Evolutionary conservation across 92 coral and sea anemone genomes (phyloP).

Genomic region (Phenganax marumi): DNA sequence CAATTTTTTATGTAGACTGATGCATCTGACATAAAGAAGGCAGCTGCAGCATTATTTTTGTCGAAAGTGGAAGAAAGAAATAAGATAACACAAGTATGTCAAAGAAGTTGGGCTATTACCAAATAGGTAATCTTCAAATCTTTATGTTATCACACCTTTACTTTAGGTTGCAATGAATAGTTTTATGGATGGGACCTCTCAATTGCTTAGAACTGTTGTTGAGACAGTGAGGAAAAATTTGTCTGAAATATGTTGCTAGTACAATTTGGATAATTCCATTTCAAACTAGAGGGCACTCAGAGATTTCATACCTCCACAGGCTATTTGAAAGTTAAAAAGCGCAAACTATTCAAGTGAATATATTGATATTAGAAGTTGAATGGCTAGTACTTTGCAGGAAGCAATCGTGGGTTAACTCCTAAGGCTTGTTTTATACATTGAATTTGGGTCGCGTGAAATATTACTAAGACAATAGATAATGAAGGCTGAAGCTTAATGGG

Average conservation of each 20-base stretch:
- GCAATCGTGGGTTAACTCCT: too few species aligned
- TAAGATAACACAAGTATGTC: not conserved
- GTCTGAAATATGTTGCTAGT: slow-evolving; percentile 2
- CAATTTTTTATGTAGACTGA: not conserved
- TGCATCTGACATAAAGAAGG: not conserved
- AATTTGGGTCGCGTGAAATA: too few species aligned
- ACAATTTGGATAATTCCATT: not conserved
- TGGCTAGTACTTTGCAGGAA: too few species aligned
- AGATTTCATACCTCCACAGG: too few species aligned
- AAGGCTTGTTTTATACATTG: too few species aligned
- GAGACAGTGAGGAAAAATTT: not conserved
- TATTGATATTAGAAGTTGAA: too few species aligned
- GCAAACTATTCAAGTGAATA: too few species aligned
- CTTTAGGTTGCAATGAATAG: slow-evolving; percentile 9
- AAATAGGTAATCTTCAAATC: not conserved
- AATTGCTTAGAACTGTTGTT: not conserved
- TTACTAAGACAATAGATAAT: too few species aligned
- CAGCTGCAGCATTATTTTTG: not conserved
- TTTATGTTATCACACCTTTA: not conserved
- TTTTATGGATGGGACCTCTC: slow-evolving; percentile 6
- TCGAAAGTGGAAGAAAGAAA: not conserved
- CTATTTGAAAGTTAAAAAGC: too few species aligned
- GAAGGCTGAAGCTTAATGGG: too few species aligned
- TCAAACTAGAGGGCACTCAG: not conserved
- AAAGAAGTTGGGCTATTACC: not conserved